Evolutionary conservation across 1,140 invertebrate genomes (phyloP).

Genomic region (Drosophila nikananu): DNA sequence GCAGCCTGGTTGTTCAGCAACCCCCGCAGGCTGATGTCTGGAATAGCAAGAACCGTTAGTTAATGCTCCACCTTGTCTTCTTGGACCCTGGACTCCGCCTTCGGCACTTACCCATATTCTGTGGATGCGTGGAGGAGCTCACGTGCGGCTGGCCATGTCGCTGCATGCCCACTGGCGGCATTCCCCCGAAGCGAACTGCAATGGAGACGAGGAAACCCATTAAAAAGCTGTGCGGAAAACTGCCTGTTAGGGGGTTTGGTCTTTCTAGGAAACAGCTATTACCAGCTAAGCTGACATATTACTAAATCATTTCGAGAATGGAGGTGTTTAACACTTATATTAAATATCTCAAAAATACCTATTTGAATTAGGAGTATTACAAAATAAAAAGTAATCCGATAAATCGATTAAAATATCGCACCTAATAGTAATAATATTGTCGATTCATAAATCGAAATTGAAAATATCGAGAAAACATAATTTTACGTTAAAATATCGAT

Average conservation of each 20-base stretch:
- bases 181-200: constrained; percentile 79
- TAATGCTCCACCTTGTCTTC: constrained; percentile 1
- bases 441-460: no score
- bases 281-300: constrained; percentile 24
- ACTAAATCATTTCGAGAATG: constrained; percentile 2
- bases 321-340: not conserved
- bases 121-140: constrained; percentile 85
- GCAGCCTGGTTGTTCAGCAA: constrained; percentile 84
- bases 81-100: not conserved
- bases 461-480: not conserved
- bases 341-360: not conserved
- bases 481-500: not conserved
- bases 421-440: no score
- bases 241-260: constrained; percentile 6
- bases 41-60: constrained; percentile 15
- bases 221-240: constrained; percentile 21
- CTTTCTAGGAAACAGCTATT: constrained; percentile 11
- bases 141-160: constrained; percentile 84
- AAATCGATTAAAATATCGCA: not conserved
- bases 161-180: constrained; percentile 82
- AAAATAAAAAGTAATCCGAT: not conserved
- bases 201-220: constrained; percentile 20
- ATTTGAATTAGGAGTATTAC: not conserved
- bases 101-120: constrained; percentile 82
- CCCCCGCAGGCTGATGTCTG: constrained; percentile 84